Evolutionary conservation across 2,888 invertebrate species (phyloP), one percentile per base, ranked within the genome.

Genomic region (Lacanobia oleracea): DNA sequence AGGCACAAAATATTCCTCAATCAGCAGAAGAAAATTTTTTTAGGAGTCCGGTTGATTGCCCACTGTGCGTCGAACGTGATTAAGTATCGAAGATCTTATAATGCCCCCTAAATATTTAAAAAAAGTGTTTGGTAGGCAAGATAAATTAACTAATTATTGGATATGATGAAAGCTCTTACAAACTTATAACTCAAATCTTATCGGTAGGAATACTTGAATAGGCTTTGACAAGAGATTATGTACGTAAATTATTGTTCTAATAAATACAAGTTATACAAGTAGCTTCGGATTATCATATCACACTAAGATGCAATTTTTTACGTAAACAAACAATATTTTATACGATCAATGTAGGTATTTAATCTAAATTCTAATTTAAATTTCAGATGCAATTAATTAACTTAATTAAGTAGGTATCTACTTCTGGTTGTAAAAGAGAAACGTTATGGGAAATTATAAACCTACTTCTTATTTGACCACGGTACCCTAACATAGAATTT

Each of bases 61-160:
- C n/a, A n/a, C n/a, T 21, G n/a, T 23, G 51, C 61, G 45, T 10
- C n/a, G 18, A 57, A 57, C 68, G 68, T 70, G 56, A 21, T 40
- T 48, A 70, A 70, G 67, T 56, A 21, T 27, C 16, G 14, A 40
- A 57, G 43, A 68, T 59, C 18, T 43, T 59, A 43, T 27, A 68
- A 40, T 14, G 16, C 23, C 27, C 45, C 27, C 37, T 9, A 54
- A 54, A 40, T 53, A 16, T 69, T 40, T 23, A 62, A 37, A 70
- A 68, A 68, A 60, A 27, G n/a, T 21, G 16, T 14, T 48, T n/a
- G 14, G 14, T 54, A 40, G 40, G 27, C 54, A 27, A 0, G 4
- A 21, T 27, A 4, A 10, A 21, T 10, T 21, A 40, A 65, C 50
- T 2, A 50, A 23, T 48, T 18, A 40, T 40, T 48, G 14, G 14